A percentile compares a stretch with the other conserved stretches of the same genome.
Evolutionary conservation across 2,888 invertebrate species (phyloP).

Genomic region (Trisateles emortualis): DNA sequence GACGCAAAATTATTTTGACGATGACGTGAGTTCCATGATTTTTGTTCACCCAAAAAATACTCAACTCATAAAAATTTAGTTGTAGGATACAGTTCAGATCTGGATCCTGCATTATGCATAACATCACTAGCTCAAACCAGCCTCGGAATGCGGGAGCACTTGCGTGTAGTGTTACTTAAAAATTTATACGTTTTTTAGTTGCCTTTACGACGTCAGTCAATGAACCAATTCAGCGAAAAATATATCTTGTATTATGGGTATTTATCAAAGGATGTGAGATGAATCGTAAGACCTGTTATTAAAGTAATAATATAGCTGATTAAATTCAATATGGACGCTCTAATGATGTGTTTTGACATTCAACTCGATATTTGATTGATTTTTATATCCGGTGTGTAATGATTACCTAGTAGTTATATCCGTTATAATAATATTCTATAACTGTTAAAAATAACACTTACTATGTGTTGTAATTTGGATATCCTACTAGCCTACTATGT

Average conservation of each 20-base stretch:
- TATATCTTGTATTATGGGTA: conserved; percentile 8
- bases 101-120: too few relatives aligned
- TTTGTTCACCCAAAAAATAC: too few relatives aligned
- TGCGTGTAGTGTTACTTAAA: conserved; percentile 13
- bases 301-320: conserved; percentile 9
- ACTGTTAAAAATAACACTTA: too few relatives aligned
- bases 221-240: conserved; percentile 23
- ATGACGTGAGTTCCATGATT: too few relatives aligned
- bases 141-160: conserved; percentile 30
- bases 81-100: too few relatives aligned
- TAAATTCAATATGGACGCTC: conserved; percentile 12
- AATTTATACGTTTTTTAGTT: conserved; percentile 15
- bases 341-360: conserved; percentile 12
- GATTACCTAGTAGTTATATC: background rate
- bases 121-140: conserved; percentile 15
- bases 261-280: conserved; percentile 9
- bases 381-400: conserved; percentile 13
- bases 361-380: conserved; percentile 12
- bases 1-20: too few relatives aligned
- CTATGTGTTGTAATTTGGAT: too few relatives aligned
- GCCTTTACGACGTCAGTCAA: conserved; percentile 21
- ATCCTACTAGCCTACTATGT: too few relatives aligned
- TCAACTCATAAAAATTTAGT: too few relatives aligned
- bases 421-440: background rate
- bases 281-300: conserved; percentile 7